Evolutionary conservation across 1,140 invertebrate genomes (phyloP), one percentile per base, ranked within the genome.

Genomic region (Drosophila pseudoananassae): DNA sequence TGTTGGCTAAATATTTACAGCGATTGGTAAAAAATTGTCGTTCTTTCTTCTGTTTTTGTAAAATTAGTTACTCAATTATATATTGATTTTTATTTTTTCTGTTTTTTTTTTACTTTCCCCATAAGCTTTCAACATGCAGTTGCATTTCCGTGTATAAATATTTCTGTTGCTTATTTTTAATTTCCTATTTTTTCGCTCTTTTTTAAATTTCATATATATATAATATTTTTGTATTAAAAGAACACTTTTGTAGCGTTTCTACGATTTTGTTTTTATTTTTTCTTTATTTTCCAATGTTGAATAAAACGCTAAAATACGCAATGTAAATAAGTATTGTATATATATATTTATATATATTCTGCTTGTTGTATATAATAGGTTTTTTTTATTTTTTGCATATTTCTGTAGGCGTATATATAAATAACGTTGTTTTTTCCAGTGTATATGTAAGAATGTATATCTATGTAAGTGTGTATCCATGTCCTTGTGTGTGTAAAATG

Each of bases 271-370:
- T 43, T 60, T 43, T 52, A n/a, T 40, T 78, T 66, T 45, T 53
- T 76, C 33, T 47, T 70, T 53, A 52, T 47, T 61, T 55, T 78
- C 64, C 65, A 58, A 56, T 53, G 68, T 79, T 49, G 64, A 88
- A 80, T 79, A 88, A 87, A 88, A 83, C 81, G 75, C 71, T 84
- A 72, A 85, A 80, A 83, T 80, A 74, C 63, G 75, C 78, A 83
- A 84, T 84, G 66, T 85, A 85, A 73, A 83, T 84, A 85, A 61
- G 66, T 84, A 78, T 83, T 82, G 66, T 74, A 63, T 74, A 78
- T 74, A 68, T 60, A 57, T 73, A 59, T 71, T 29, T 73, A 60
- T 79, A 51, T 76, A 61, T 64, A 15, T 68, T 78, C 55, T 76
- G 53, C 54, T 72, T 65, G 27, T 74, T 80, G 78, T 81, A 81